Percentiles rank a stretch among this genome's conserved stretches.
Conservation (phyloP, 2,888 invertebrate genomes). For the Hirtodrosophila trivittata region DNA sequence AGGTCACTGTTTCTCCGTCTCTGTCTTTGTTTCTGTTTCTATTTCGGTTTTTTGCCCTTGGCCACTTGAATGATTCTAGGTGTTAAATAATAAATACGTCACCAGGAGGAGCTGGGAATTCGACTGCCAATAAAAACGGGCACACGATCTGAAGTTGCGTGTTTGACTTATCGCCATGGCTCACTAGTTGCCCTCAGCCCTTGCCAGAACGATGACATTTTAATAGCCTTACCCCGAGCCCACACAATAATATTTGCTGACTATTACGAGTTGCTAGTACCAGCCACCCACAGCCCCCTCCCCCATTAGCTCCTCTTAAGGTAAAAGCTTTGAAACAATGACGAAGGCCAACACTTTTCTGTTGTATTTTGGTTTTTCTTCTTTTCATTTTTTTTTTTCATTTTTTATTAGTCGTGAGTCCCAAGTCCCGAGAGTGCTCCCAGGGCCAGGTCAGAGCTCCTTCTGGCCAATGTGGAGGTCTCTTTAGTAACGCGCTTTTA, state of each 20-base stretch:
- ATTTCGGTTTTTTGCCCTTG: background rate
- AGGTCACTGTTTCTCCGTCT: conserved; percentile 25
- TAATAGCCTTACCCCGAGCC: conserved; percentile 58
- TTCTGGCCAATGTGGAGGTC: conserved; percentile 24
- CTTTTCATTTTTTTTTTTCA: conserved; percentile 1
- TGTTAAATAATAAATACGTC: conserved; percentile 74
- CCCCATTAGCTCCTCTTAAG: too few relatives aligned
- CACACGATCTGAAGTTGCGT: conserved; percentile 57
- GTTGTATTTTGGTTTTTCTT: too few relatives aligned
- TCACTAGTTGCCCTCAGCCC: conserved; percentile 13
- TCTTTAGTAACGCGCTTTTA: conserved; percentile 52
- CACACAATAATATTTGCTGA: conserved; percentile 68
- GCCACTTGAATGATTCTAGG: conserved; percentile 44
- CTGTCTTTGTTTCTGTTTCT: background rate
- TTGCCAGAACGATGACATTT: conserved; percentile 61
- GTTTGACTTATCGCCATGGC: conserved; percentile 59
- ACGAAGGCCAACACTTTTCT: conserved; percentile 52
- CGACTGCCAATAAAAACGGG: conserved; percentile 61
- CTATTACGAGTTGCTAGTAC: conserved; percentile 62
- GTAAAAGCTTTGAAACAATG: conserved; percentile 64
- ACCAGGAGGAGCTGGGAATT: conserved; percentile 40
- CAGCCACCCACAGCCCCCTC: conserved; percentile 10
- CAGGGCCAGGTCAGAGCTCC: background rate
- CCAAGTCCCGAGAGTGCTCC: background rate
- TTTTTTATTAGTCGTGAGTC: background rate